Percentiles rank a stretch among this genome's conserved stretches.
phyloP scores from a whole-genome alignment of 1,140 invertebrate genomes.

The Lineus longissimus region DNA sequence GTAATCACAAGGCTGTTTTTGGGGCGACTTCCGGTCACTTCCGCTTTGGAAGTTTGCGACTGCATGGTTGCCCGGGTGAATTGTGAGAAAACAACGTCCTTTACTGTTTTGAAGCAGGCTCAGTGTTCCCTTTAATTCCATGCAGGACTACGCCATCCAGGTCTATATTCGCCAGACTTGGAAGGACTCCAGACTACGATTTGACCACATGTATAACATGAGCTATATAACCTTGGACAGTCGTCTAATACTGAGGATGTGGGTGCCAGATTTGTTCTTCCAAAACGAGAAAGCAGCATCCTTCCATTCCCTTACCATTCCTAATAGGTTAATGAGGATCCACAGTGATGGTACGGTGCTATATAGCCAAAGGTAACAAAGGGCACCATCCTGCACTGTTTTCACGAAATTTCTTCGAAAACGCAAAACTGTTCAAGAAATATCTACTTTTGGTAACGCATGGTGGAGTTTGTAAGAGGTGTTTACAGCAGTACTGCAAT shows the following conservation, averaged over 20 bases:
- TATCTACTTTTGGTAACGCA: too few species aligned
- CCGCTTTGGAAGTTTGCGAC: too few species aligned
- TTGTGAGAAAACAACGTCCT: too few species aligned
- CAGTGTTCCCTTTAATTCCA: too few species aligned
- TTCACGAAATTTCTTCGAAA: too few species aligned
- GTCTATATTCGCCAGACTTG: neutral
- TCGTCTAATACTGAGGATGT: neutral
- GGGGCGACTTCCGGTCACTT: neutral
- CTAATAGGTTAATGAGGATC: neutral
- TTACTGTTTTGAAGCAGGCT: too few species aligned
- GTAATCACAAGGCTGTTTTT: neutral
- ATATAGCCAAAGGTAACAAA: neutral
- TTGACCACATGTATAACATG: neutral
- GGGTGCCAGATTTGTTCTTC: conserved; percentile 5
- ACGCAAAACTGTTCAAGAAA: too few species aligned
- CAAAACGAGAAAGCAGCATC: conserved; percentile 3
- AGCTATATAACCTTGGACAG: neutral
- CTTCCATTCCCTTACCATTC: neutral
- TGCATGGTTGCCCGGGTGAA: too few species aligned
- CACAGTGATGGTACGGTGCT: conserved; percentile 2
- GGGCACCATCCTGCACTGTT: too few species aligned
- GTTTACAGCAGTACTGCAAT: too few species aligned
- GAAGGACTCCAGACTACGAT: neutral
- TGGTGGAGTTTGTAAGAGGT: too few species aligned
- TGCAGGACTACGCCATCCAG: conserved; percentile 1